These are phyloP conservation scores for Coluber constrictor DNA, from an alignment of 2,797 vertebrate genomes.

Conservation along the genomic window DNA sequence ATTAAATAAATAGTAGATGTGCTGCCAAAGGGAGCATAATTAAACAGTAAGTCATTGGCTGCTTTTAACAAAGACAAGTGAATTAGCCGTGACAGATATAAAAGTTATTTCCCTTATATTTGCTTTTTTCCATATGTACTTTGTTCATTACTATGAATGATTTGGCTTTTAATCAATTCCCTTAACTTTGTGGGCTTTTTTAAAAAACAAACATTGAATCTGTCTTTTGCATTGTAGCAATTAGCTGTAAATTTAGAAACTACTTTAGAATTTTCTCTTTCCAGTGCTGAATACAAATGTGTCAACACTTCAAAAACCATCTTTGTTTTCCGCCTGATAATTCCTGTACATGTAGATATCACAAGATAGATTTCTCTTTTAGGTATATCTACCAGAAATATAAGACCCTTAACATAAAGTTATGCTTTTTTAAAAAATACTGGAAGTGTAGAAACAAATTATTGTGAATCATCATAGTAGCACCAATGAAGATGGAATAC, in stretches of 20 bases:
- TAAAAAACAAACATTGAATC: not conserved
- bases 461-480: not conserved
- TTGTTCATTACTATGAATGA: not conserved
- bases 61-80: not conserved
- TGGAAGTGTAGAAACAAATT: not conserved
- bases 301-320: not conserved
- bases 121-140: not conserved
- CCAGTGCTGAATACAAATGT: not conserved
- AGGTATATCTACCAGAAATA: not conserved
- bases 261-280: not conserved
- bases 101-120: not conserved
- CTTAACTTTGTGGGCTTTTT: not conserved
- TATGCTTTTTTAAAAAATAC: not conserved
- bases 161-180: not conserved
- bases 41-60: not conserved
- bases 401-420: not conserved
- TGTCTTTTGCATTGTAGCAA: not conserved
- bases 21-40: not conserved
- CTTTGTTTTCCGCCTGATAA: not conserved
- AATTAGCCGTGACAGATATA: not conserved
- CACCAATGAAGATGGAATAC: not conserved
- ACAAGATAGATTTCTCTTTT: too few species aligned
- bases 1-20: not conserved
- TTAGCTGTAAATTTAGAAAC: not conserved
- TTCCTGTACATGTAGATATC: not conserved